Conservation (phyloP, 2,113 vertebrate genomes). For the Tyto alba region DNA sequence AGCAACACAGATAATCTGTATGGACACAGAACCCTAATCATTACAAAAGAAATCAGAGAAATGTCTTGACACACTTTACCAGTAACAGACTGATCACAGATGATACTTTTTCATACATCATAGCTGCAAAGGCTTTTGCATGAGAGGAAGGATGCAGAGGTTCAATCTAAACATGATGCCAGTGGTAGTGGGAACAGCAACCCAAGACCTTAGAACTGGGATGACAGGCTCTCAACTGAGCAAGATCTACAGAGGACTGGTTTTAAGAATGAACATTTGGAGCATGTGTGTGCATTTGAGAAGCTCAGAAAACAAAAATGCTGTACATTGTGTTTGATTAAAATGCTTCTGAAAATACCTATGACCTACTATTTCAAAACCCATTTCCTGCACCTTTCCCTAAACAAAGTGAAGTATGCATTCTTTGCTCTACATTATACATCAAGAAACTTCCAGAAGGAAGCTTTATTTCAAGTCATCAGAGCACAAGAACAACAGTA, state of each 20-base stretch:
- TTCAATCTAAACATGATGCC: neutral
- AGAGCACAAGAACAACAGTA: neutral
- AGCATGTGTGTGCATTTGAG: neutral
- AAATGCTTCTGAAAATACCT: neutral
- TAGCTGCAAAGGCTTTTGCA: neutral
- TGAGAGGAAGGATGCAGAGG: neutral
- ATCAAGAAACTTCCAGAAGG: neutral
- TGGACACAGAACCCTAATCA: neutral
- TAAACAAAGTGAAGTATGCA: neutral
- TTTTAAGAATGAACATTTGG: neutral
- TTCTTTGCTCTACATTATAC: neutral
- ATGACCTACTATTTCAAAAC: neutral
- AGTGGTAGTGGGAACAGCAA: neutral
- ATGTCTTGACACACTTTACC: neutral
- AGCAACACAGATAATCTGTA: neutral
- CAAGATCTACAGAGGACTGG: neutral
- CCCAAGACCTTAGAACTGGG: neutral
- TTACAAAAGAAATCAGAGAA: neutral
- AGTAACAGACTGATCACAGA: neutral
- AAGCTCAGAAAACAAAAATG: neutral
- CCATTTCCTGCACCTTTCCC: neutral
- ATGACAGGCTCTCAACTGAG: neutral
- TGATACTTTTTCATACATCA: neutral
- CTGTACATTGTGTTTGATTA: neutral
- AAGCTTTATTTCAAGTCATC: neutral